A percentile compares a stretch with the other conserved stretches of the same genome.
phyloP scores from a whole-genome alignment of 64 coral and sea anemone genomes.

The Montipora cactus region DNA sequence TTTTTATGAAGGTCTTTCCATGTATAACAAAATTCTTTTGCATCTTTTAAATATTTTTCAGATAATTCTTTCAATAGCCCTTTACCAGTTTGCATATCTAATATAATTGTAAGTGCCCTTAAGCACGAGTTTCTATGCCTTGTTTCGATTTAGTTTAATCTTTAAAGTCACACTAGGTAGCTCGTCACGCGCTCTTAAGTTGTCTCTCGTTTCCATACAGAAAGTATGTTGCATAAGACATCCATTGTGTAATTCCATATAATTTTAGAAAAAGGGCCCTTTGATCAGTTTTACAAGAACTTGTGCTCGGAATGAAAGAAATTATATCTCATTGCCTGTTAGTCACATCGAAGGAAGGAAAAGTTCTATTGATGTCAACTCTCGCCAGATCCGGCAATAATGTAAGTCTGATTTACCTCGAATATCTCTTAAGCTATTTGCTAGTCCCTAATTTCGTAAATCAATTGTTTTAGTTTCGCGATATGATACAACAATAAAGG shows the following conservation, averaged over 20 bases:
- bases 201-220: no score
- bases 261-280: background rate
- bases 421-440: constrained; percentile 4
- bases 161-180: no score
- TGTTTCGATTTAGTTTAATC: no score
- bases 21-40: no score
- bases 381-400: constrained; percentile 1
- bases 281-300: background rate
- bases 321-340: background rate
- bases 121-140: no score
- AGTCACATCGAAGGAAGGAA: constrained; percentile 4
- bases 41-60: background rate
- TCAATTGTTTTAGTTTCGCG: background rate
- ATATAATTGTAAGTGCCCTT: no score
- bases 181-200: no score
- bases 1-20: no score
- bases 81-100: background rate
- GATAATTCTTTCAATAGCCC: background rate
- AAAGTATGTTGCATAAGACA: background rate
- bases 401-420: background rate
- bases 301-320: background rate
- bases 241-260: background rate
- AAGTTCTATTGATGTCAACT: background rate
- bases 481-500: constrained; percentile 9
- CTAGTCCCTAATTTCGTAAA: background rate